Evolutionary conservation across 2,888 invertebrate genomes (phyloP).

Genomic region (Erpobdella octoculata): DNA sequence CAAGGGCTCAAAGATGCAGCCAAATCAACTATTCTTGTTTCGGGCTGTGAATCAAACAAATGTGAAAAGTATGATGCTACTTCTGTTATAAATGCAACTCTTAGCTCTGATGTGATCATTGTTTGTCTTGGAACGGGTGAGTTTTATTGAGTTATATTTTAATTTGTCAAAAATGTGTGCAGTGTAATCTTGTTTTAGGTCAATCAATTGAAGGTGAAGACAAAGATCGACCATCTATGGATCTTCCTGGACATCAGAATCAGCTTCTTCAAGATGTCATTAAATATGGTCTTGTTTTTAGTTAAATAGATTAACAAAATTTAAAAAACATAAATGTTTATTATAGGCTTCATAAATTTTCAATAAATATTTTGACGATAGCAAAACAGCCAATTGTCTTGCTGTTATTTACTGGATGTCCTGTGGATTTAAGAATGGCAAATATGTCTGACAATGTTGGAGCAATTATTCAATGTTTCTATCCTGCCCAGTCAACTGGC

Average conservation of each 20-base stretch:
- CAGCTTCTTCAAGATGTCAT: slow-evolving; percentile 30
- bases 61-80: background rate
- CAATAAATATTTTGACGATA: background rate
- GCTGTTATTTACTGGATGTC: slow-evolving; percentile 38
- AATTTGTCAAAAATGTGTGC: background rate
- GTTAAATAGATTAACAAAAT: background rate
- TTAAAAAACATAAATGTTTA: background rate
- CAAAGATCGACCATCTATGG: slow-evolving; percentile 17
- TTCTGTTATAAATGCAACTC: slow-evolving; percentile 13
- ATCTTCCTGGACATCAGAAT: slow-evolving; percentile 29
- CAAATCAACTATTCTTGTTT: slow-evolving; percentile 33
- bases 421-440: slow-evolving; percentile 44
- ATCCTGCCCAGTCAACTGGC: slow-evolving; percentile 39
- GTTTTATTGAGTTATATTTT: background rate
- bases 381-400: slow-evolving; percentile 34
- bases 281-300: slow-evolving; percentile 5
- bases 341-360: background rate
- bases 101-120: slow-evolving; percentile 29
- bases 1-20: slow-evolving; percentile 40
- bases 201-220: slow-evolving; percentile 21
- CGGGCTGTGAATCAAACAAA: slow-evolving; percentile 39
- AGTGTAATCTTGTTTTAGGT: background rate
- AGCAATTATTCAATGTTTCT: slow-evolving; percentile 38
- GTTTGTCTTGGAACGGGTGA: slow-evolving; percentile 35
- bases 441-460: slow-evolving; percentile 37